These are phyloP conservation scores for Agonopterix subpropinquella DNA, from an alignment of 2,888 invertebrate species.

Conservation along the genomic window DNA sequence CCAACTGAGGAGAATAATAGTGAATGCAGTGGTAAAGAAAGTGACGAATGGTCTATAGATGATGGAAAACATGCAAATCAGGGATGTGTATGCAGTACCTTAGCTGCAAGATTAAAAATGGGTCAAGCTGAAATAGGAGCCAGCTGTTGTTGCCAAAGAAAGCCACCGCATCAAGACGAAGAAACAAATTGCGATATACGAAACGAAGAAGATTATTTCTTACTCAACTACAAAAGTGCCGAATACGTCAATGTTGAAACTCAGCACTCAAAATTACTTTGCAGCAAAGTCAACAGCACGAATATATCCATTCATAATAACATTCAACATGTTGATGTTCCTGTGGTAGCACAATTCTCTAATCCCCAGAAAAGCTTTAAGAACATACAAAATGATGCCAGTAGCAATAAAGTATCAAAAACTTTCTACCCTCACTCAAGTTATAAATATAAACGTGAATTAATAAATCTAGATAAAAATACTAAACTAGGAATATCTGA, in stretches of 20 bases:
- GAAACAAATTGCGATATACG: slow-evolving; percentile 35
- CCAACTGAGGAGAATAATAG: slow-evolving; percentile 27
- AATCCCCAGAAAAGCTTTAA: background rate
- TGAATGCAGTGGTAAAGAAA: slow-evolving; percentile 18
- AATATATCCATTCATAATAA: slow-evolving; percentile 20
- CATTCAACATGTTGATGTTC: background rate
- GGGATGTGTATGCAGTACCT: slow-evolving; percentile 38
- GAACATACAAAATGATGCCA: background rate
- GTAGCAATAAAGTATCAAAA: background rate
- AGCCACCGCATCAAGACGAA: slow-evolving; percentile 21
- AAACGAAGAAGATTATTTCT: slow-evolving; percentile 22
- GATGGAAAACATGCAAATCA: background rate
- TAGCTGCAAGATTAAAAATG: slow-evolving; percentile 36
- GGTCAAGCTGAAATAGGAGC: slow-evolving; percentile 17
- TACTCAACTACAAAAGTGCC: slow-evolving; percentile 18
- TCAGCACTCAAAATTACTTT: slow-evolving; percentile 28
- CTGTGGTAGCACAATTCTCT: background rate
- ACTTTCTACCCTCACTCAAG: slow-evolving; percentile 4
- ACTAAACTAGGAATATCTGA: slow-evolving; percentile 26
- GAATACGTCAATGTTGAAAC: slow-evolving; percentile 35
- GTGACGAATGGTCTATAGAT: slow-evolving; percentile 12
- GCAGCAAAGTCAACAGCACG: slow-evolving; percentile 15
- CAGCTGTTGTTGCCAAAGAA: slow-evolving; percentile 29
- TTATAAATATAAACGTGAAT: slow-evolving; percentile 11
- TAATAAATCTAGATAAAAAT: slow-evolving; percentile 21